Conservation (phyloP, 2,113 vertebrate species). For the Drymodes brunneopygia region DNA sequence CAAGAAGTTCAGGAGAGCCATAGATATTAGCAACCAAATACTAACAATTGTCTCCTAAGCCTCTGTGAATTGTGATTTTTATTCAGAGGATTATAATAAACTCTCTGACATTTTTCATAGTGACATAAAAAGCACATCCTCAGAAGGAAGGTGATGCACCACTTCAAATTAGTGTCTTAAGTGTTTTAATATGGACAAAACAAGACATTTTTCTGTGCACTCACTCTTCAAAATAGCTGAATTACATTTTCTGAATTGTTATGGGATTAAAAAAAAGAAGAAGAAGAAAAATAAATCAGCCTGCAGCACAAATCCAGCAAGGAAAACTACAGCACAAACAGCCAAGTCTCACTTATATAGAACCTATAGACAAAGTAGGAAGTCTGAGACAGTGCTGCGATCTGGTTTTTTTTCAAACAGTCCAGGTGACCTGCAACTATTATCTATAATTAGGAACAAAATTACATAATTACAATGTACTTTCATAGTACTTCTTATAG, state of each 20-base stretch:
- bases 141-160: neutral
- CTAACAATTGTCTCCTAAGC: neutral
- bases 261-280: neutral
- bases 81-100: neutral
- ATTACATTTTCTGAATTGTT: neutral
- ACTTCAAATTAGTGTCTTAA: neutral
- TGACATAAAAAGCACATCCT: neutral
- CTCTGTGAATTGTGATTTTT: neutral
- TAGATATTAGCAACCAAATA: neutral
- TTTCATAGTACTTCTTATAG: neutral
- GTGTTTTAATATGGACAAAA: neutral
- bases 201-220: neutral
- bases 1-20: neutral
- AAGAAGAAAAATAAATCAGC: neutral
- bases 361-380: neutral
- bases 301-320: neutral
- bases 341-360: neutral
- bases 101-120: neutral
- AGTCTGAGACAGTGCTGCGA: neutral
- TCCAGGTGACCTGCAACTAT: neutral
- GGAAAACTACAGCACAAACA: neutral
- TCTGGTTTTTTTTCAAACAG: neutral
- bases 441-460: neutral
- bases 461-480: neutral
- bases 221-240: neutral